A percentile compares a stretch with the other conserved stretches of the same genome.
phyloP scores from a whole-genome alignment of 2,113 vertebrate genomes.

The Sebastes schlegelii region DNA sequence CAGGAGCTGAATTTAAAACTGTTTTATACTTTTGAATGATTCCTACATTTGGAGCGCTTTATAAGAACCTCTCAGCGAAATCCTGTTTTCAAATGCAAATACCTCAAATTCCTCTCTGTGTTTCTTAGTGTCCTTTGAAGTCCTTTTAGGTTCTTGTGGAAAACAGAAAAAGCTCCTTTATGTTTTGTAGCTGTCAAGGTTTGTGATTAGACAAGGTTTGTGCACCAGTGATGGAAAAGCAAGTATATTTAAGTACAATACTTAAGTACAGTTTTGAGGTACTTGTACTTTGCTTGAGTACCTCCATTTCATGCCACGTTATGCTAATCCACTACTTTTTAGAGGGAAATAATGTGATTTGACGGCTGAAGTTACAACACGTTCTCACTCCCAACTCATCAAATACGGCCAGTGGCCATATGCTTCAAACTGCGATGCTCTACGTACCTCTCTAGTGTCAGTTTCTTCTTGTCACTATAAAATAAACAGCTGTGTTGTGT shows the following conservation, averaged over 20 bases:
- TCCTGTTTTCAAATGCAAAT: slow-evolving; percentile 56
- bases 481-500: too few relatives aligned
- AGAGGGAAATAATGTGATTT: not conserved
- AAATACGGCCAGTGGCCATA: too few relatives aligned
- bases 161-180: slow-evolving; percentile 11
- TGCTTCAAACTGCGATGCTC: too few relatives aligned
- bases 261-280: not conserved
- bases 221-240: not conserved
- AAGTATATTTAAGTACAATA: not conserved
- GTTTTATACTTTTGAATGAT: slow-evolving; percentile 29
- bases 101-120: slow-evolving; percentile 3
- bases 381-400: too few relatives aligned
- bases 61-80: slow-evolving; percentile 26
- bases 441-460: too few relatives aligned
- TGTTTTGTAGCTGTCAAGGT: not conserved
- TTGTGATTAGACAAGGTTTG: not conserved
- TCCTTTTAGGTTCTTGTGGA: not conserved
- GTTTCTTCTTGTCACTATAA: too few relatives aligned
- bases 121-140: slow-evolving; percentile 4
- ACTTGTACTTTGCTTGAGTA: not conserved
- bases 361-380: not conserved
- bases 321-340: not conserved
- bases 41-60: slow-evolving; percentile 29
- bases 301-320: not conserved
- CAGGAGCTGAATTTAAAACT: slow-evolving; percentile 35